Percentiles rank a stretch among this genome's conserved stretches.
Evolutionary conservation across 2,888 invertebrate species (phyloP).

Genomic region (Subacronicta megacephala): DNA sequence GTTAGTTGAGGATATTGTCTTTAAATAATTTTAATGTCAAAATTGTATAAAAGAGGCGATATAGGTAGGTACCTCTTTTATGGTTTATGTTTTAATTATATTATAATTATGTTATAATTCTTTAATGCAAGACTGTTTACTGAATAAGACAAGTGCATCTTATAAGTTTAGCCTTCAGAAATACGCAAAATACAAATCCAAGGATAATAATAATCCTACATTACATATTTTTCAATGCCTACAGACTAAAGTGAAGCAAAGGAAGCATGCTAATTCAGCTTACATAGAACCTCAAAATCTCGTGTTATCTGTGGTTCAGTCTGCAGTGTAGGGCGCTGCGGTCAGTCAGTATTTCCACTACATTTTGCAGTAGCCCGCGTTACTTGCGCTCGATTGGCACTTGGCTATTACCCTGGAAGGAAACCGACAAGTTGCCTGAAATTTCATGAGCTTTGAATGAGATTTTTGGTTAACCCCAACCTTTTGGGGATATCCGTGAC

Average conservation of each 20-base stretch:
- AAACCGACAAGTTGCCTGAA: slow-evolving; percentile 53
- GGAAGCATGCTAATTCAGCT: slow-evolving; percentile 24
- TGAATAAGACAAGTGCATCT: no score
- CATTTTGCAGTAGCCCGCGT: slow-evolving; percentile 58
- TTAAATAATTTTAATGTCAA: no score
- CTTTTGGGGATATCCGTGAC: slow-evolving; percentile 9
- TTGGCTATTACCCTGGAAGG: slow-evolving; percentile 58
- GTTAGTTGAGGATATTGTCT: no score
- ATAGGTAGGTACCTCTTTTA: no score
- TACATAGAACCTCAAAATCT: slow-evolving; percentile 23
- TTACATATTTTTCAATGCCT: not conserved
- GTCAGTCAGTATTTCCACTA: slow-evolving; percentile 49
- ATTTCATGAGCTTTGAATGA: slow-evolving; percentile 50
- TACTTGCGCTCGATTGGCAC: slow-evolving; percentile 58
- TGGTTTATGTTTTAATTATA: no score
- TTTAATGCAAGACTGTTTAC: no score
- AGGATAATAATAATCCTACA: no score
- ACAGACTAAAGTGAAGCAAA: not conserved
- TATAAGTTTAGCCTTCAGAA: no score
- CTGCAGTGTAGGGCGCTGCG: slow-evolving; percentile 28
- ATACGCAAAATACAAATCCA: no score
- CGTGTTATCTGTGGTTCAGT: slow-evolving; percentile 23
- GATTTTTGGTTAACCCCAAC: slow-evolving; percentile 30
- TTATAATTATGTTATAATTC: no score
- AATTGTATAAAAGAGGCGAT: no score